These are phyloP conservation scores for Phataginus tricuspis DNA, from an alignment of 2,797 vertebrate species.

Conservation along the genomic window DNA sequence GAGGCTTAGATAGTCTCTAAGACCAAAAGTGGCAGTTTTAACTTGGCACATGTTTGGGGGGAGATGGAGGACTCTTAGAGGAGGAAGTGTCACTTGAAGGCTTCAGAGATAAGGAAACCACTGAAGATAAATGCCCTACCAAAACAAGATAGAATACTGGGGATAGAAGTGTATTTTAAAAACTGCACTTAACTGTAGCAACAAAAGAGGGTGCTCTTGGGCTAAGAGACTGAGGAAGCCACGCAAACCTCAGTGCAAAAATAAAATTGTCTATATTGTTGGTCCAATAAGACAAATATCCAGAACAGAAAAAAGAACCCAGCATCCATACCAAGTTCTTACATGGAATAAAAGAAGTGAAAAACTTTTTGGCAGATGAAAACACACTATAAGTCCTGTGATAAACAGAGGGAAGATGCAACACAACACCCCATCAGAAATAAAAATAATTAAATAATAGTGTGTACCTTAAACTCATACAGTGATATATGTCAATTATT, in stretches of 20 bases:
- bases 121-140: background rate
- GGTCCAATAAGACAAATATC: slow-evolving; percentile 1
- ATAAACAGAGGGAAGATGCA: background rate
- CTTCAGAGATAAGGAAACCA: background rate
- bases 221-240: background rate
- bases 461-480: background rate
- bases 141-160: background rate
- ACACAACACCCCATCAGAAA: background rate
- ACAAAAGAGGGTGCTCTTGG: background rate
- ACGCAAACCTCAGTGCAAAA: background rate
- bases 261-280: background rate
- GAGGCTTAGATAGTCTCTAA: background rate
- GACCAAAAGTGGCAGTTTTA: background rate
- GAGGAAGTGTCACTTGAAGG: background rate
- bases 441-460: slow-evolving; percentile 21
- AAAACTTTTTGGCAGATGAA: background rate
- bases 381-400: background rate
- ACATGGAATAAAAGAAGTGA: background rate
- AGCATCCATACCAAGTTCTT: background rate
- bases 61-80: background rate
- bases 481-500: background rate
- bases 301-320: background rate
- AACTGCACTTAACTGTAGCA: background rate
- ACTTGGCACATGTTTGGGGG: background rate
- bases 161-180: background rate